phyloP scores from a whole-genome alignment of 2,797 vertebrate genomes.

The Aulostomus chinensis region DNA sequence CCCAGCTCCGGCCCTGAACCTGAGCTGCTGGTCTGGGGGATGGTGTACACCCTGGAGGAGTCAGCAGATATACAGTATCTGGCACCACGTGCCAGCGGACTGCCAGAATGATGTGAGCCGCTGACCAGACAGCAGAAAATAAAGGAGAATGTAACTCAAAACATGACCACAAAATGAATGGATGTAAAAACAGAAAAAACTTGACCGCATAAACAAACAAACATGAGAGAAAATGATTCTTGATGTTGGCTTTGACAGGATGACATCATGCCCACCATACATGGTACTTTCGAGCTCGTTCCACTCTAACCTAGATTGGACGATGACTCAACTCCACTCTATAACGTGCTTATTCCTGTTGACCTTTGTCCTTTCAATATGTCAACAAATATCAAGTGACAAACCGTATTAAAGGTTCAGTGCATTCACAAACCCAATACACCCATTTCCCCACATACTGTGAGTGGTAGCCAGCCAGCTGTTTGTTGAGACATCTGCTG shows the following conservation, averaged over 20 bases:
- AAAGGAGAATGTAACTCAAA: slow-evolving; percentile 66
- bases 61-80: slow-evolving; percentile 88
- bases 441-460: slow-evolving; percentile 6
- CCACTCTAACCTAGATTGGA: slow-evolving; percentile 19
- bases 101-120: slow-evolving; percentile 92
- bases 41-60: slow-evolving; percentile 92
- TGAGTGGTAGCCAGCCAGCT: background rate
- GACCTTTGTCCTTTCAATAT: slow-evolving; percentile 60
- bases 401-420: slow-evolving; percentile 49
- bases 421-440: slow-evolving; percentile 23
- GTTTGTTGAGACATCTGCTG: background rate
- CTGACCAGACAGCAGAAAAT: slow-evolving; percentile 72
- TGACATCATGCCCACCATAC: slow-evolving; percentile 17
- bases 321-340: slow-evolving; percentile 38
- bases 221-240: slow-evolving; percentile 18
- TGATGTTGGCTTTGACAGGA: background rate
- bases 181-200: slow-evolving; percentile 16
- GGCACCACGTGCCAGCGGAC: slow-evolving; percentile 86
- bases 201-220: slow-evolving; percentile 34
- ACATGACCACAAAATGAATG: slow-evolving; percentile 37
- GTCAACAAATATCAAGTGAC: slow-evolving; percentile 64
- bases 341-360: slow-evolving; percentile 14
- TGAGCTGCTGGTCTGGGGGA: slow-evolving; percentile 80
- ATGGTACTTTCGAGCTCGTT: background rate
- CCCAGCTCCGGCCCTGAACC: slow-evolving; percentile 48